Evolutionary conservation across 2,113 vertebrate species (phyloP).

Genomic region (Rana temporaria): DNA sequence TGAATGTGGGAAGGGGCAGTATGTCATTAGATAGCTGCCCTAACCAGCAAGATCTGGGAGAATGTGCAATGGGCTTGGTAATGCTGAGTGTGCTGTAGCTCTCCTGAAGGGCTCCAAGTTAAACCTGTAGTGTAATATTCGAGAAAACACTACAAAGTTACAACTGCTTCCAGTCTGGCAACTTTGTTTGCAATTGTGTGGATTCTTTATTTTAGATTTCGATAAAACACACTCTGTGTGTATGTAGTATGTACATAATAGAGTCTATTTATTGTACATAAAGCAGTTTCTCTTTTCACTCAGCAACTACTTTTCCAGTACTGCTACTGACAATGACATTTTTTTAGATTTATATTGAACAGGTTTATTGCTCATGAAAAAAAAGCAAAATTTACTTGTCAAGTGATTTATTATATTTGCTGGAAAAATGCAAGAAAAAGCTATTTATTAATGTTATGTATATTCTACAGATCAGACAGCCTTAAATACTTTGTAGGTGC

Average conservation of each 20-base stretch:
- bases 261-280: slow-evolving; percentile 55
- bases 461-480: slow-evolving; percentile 21
- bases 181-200: slow-evolving; percentile 49
- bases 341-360: slow-evolving; percentile 46
- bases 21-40: slow-evolving; percentile 42
- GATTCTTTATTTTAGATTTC: slow-evolving; percentile 41
- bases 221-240: slow-evolving; percentile 39
- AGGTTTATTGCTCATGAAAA: slow-evolving; percentile 30
- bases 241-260: slow-evolving; percentile 47
- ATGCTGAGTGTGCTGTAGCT: slow-evolving; percentile 23
- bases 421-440: slow-evolving; percentile 4
- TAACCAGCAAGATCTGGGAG: slow-evolving; percentile 47
- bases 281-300: slow-evolving; percentile 24
- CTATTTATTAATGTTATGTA: slow-evolving; percentile 35
- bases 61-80: slow-evolving; percentile 51
- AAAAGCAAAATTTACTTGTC: slow-evolving; percentile 32
- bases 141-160: slow-evolving; percentile 18
- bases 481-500: slow-evolving; percentile 7
- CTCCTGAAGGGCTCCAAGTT: slow-evolving; percentile 16
- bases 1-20: slow-evolving; percentile 23
- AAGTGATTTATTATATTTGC: slow-evolving; percentile 32
- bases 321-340: slow-evolving; percentile 11
- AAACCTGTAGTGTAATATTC: neutral
- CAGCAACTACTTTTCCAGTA: slow-evolving; percentile 19
- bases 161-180: slow-evolving; percentile 41